Base-by-base conservation (phyloP, 2,888 invertebrate genomes). In the Chrysolina oricalcia region DNA sequence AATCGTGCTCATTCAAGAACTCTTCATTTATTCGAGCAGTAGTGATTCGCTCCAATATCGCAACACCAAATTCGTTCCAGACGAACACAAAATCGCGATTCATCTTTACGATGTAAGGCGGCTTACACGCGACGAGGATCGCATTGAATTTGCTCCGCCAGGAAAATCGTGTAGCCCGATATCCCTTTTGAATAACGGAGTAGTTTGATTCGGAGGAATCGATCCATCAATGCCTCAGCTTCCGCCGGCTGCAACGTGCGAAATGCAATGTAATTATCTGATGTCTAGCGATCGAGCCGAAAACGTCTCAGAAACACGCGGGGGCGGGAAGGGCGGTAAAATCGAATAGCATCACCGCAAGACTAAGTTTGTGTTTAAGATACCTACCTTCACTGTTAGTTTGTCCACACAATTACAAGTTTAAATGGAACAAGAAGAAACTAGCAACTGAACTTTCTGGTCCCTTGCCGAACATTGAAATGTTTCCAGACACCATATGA, bases 161-260 rank as follows among this genome's bases (percentile, higher is more conserved):
- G 27, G 13, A n/a, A 53, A 23, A 59, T 11, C 13, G 35, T 59
- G 59, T 27, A 59, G 59, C n/a, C 17, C 59, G 59, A 59, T 59
- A 59, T 59, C 59, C 59, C 59, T 59, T 59, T 73, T 73, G 73
- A 75, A 74, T 77, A 75, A 72, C 63, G 59, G 41, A 73, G 72
- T 65, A 73, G 77, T 67, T 72, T 62, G 74, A 77, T 73, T 75
- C 35, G 21, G 62, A 67, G 71, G 65, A 71, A 71, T 74, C 74
- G 74, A 74, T 74, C 67, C 63, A 62, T 71, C 67, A 67, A 74
- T 59, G 59, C 59, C 23, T 6, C n/a, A 35, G 27, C 59, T 27
- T 59, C n/a, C 59, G 23, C 35, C n/a, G 4, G 35, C n/a, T 35
- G 5, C 15, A 59, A 27, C 59, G 27, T 27, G 1, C 27, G 59